A percentile compares a stretch with the other conserved stretches of the same genome.
These are phyloP conservation scores for Drosophila conformis DNA, from an alignment of 2,888 invertebrate species.

Conservation along the genomic window DNA sequence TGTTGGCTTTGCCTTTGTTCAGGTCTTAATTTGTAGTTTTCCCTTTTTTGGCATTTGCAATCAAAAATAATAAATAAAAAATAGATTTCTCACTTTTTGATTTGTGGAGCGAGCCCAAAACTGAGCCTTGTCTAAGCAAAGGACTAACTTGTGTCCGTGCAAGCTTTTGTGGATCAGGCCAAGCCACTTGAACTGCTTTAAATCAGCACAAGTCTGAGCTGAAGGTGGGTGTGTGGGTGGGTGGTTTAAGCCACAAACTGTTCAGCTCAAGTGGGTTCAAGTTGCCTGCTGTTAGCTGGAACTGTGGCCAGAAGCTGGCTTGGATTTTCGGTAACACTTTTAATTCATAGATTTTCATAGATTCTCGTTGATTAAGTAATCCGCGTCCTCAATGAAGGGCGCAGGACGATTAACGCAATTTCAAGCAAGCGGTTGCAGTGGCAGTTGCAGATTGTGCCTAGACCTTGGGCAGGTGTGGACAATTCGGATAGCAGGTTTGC, in stretches of 20 bases:
- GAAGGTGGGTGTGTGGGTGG: slow-evolving; percentile 33
- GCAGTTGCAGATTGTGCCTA: slow-evolving; percentile 14
- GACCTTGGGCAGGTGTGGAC: slow-evolving; percentile 52
- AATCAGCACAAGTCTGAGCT: slow-evolving; percentile 17
- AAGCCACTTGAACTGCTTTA: slow-evolving; percentile 44
- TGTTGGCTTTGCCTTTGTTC: slow-evolving; percentile 70
- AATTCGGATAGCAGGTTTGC: slow-evolving; percentile 42
- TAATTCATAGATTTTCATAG: slow-evolving; percentile 78
- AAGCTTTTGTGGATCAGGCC: slow-evolving; percentile 14
- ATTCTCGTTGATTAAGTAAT: slow-evolving; percentile 75
- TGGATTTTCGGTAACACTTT: slow-evolving; percentile 66
- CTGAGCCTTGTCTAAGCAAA: slow-evolving; percentile 7
- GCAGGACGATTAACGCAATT: slow-evolving; percentile 70
- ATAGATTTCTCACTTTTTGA: slow-evolving; percentile 62
- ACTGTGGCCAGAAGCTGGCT: slow-evolving; percentile 36
- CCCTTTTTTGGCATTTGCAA: slow-evolving; percentile 48
- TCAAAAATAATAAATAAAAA: slow-evolving; percentile 26
- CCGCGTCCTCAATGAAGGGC: slow-evolving; percentile 67
- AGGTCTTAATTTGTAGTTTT: slow-evolving; percentile 75
- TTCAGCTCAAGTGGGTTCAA: slow-evolving; percentile 47
- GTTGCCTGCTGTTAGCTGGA: slow-evolving; percentile 34
- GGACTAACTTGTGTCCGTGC: slow-evolving; percentile 48
- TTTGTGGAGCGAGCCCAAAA: slow-evolving; percentile 41
- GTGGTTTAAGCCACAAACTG: slow-evolving; percentile 53
- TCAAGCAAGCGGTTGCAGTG: slow-evolving; percentile 69